phyloP scores from a whole-genome alignment of 2,888 invertebrate genomes.

The Autographa gamma region DNA sequence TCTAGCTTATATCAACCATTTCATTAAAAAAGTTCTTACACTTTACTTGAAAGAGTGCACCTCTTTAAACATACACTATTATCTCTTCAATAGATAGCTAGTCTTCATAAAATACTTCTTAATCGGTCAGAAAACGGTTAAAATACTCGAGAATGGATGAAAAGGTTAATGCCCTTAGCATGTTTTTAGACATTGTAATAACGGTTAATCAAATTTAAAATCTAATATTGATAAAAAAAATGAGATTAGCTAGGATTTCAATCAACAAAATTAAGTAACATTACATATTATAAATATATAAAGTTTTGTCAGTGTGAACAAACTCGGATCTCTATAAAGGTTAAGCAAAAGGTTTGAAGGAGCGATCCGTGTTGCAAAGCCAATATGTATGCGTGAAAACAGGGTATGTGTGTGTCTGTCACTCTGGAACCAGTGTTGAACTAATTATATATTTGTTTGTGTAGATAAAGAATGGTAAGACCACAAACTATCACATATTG shows the following conservation, averaged over 20 bases:
- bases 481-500: too few relatives aligned
- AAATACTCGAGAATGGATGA: neutral
- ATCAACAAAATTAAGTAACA: neutral
- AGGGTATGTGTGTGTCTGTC: conserved; percentile 56
- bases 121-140: neutral
- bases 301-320: neutral
- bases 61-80: neutral
- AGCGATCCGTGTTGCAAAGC: conserved; percentile 59
- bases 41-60: neutral
- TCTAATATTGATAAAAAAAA: neutral
- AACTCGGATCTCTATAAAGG: conserved; percentile 21
- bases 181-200: too few relatives aligned
- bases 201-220: neutral
- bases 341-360: conserved; percentile 14
- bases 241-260: neutral
- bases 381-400: conserved; percentile 81
- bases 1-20: neutral
- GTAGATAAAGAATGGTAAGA: too few relatives aligned
- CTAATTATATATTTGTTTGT: too few relatives aligned
- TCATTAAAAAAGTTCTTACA: too few relatives aligned
- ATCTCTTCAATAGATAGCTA: too few relatives aligned
- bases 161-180: neutral
- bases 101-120: too few relatives aligned
- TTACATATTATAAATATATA: too few relatives aligned
- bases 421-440: conserved; percentile 41